Conservation (phyloP, 2,888 invertebrate genomes). For the Euzophera pinguis region DNA sequence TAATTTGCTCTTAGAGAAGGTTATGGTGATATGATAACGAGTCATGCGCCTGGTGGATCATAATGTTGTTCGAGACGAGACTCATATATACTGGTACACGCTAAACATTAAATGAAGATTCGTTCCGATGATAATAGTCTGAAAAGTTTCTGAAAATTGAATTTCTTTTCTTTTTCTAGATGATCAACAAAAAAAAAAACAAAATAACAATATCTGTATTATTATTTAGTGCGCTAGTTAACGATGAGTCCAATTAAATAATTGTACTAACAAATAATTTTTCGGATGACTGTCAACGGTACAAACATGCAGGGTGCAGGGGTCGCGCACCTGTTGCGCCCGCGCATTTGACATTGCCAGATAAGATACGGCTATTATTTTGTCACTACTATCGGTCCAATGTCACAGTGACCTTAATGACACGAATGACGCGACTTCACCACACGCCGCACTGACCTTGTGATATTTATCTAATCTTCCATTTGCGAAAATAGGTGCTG, state of each 20-base stretch:
- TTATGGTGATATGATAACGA: conserved; percentile 57
- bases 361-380: conserved; percentile 78
- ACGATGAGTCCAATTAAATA: too few species aligned
- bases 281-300: conserved; percentile 13
- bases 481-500: conserved; percentile 63
- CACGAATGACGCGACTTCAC: conserved; percentile 69
- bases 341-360: conserved; percentile 73
- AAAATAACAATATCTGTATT: too few species aligned
- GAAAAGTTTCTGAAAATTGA: too few species aligned
- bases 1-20: conserved; percentile 72
- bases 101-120: not conserved
- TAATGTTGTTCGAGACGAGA: not conserved
- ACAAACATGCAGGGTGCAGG: conserved; percentile 49
- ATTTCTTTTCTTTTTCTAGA: too few species aligned
- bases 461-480: conserved; percentile 74
- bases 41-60: conserved; percentile 28
- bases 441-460: conserved; percentile 70
- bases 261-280: too few species aligned
- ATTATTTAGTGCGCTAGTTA: too few species aligned
- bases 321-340: conserved; percentile 74
- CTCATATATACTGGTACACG: not conserved
- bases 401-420: conserved; percentile 79
- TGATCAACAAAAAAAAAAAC: too few species aligned
- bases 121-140: too few species aligned
- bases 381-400: conserved; percentile 73